Conservation (phyloP, 2,797 vertebrate genomes). For the Buceros bicornis region DNA sequence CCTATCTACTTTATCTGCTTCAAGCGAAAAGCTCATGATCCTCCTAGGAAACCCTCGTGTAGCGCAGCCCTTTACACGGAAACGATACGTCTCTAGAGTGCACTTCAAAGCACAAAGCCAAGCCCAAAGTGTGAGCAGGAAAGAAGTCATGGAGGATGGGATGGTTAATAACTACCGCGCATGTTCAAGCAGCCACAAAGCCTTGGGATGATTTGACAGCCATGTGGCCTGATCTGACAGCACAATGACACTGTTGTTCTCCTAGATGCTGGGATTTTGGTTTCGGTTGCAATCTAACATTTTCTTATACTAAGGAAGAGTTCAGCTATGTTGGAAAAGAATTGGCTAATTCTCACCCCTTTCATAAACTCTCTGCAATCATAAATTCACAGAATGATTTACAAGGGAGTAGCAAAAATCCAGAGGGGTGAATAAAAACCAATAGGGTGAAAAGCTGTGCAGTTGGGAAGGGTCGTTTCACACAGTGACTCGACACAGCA, state of each 20-base stretch:
- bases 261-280: neutral
- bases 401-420: neutral
- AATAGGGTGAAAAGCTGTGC: neutral
- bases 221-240: neutral
- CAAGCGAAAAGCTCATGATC: neutral
- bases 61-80: neutral
- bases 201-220: neutral
- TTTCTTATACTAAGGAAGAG: neutral
- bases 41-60: neutral
- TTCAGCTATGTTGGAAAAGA: neutral
- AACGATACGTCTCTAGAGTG: neutral
- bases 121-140: neutral
- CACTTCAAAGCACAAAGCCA: neutral
- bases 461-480: neutral
- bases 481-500: neutral
- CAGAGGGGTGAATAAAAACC: neutral
- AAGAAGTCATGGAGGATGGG: neutral
- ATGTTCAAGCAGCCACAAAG: neutral
- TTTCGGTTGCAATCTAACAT: neutral
- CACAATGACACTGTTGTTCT: neutral
- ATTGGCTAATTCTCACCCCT: neutral
- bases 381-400: neutral
- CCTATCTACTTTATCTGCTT: neutral
- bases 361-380: neutral
- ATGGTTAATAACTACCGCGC: neutral